A percentile compares a stretch with the other conserved stretches of the same genome.
These are phyloP conservation scores for Sebastes vulpes DNA, from an alignment of 2,797 vertebrate species.

Conservation along the genomic window DNA sequence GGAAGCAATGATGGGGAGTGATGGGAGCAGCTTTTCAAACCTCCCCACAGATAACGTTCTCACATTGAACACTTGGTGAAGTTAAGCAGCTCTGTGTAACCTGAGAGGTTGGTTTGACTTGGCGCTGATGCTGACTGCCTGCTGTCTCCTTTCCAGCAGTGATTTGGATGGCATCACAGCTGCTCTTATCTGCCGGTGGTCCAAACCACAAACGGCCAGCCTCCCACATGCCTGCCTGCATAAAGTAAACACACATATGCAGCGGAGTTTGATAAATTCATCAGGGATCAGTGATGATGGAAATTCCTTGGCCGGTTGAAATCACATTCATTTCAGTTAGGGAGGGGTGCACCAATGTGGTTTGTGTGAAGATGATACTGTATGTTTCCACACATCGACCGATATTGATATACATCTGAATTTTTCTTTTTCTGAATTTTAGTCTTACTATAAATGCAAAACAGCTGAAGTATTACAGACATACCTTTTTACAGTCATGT, in stretches of 20 bases:
- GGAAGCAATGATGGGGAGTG: not conserved
- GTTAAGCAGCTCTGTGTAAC: not conserved
- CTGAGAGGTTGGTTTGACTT: not conserved
- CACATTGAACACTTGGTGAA: not conserved
- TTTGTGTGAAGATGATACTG: not conserved
- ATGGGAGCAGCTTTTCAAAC: not conserved
- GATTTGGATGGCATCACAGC: constrained; percentile 7
- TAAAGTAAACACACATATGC: not conserved
- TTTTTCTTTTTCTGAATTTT: not conserved
- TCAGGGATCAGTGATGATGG: not conserved
- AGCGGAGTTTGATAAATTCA: not conserved
- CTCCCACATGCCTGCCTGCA: not conserved
- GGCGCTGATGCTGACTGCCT: not conserved
- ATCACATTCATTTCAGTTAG: not conserved
- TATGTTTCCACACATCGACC: not conserved
- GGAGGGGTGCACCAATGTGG: not conserved
- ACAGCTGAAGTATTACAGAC: not conserved
- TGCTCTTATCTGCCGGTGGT: constrained; percentile 6
- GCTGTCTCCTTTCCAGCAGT: not conserved
- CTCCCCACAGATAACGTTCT: not conserved
- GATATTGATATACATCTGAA: not conserved
- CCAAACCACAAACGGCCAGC: not conserved
- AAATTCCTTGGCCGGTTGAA: not conserved
- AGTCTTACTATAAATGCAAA: not conserved
- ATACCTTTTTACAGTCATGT: not conserved